A percentile compares a stretch with the other conserved stretches of the same genome.
Conservation (phyloP, 1,140 invertebrate species). For the Elymnias hypermnestra region DNA sequence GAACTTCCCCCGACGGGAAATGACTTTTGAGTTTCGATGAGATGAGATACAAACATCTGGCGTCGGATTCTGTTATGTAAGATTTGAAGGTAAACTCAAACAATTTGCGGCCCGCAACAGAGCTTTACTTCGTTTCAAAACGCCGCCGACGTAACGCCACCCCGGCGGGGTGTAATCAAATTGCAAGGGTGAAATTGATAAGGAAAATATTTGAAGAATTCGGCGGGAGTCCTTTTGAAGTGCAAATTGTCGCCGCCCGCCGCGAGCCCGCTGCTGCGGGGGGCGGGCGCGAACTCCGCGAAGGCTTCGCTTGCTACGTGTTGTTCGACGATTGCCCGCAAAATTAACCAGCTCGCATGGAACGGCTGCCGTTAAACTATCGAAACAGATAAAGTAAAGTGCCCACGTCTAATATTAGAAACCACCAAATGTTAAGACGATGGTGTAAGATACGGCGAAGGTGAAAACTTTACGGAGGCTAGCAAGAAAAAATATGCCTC, state of each 20-base stretch:
- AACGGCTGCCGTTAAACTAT: background rate
- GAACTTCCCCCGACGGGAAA: too few relatives aligned
- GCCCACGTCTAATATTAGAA: background rate
- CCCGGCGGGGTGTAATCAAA: constrained; percentile 33
- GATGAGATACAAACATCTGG: too few relatives aligned
- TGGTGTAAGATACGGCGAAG: too few relatives aligned
- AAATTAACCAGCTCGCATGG: background rate
- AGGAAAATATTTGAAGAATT: constrained; percentile 36
- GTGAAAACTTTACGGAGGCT: too few relatives aligned
- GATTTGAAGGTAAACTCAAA: too few relatives aligned
- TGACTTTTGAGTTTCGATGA: too few relatives aligned
- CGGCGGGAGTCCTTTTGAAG: constrained; percentile 19
- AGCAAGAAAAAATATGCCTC: too few relatives aligned
- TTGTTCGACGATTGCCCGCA: background rate
- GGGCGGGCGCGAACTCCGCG: constrained; percentile 4
- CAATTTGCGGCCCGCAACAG: too few relatives aligned
- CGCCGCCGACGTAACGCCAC: too few relatives aligned
- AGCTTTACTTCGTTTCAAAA: too few relatives aligned
- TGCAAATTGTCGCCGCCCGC: constrained; percentile 18
- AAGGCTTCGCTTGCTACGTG: background rate
- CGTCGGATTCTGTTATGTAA: too few relatives aligned
- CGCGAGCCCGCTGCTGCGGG: background rate
- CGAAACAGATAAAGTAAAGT: background rate
- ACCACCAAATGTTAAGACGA: too few relatives aligned
- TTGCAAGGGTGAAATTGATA: constrained; percentile 35